Base-by-base conservation (phyloP, 1,140 invertebrate species). In the Hyles euphorbiae region DNA sequence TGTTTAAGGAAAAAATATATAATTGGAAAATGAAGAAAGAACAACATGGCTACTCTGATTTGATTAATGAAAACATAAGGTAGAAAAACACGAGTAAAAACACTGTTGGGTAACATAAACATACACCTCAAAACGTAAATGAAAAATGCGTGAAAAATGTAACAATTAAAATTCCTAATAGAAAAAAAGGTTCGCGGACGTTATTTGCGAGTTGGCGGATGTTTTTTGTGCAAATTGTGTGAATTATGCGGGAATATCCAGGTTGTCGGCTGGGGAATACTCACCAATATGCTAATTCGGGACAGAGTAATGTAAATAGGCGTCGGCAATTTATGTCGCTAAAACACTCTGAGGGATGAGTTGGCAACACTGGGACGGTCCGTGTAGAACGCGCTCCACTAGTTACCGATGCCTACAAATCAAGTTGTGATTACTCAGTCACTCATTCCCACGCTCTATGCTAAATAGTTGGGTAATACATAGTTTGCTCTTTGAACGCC, bases 231-330 rank as follows among this genome's bases (percentile, higher is more conserved):
- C 65, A 74, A 70, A 74, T 70, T 73, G 70, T 61, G 63, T 60
- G 60, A 71, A 63, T 71, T 68, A 68, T 63, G 62, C 50, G 46
- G 58, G 61, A 12, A 60, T 72, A 79, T 74, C 70, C 72, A 74
- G 74, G 78, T 73, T 75, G 70, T 68, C 63, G 71, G 56, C 74
- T 60, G 53, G 78, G 77, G 79, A 77, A 81, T 81, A 78, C 71
- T 77, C 78, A 60, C 54, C 74, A 68, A 78, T 84, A 81, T 81
- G 78, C 81, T 81, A 82, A 81, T 79, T 76, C 72, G 63, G 69
- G 70, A 65, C 72, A 65, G 60, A 62, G 61, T 75, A 75, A 82
- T 84, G 74, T 80, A 84, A 82, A 82, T 79, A 76, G 72, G 68
- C 68, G 52, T 63, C 50, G 67, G 76, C 72, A 80, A 81, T 80